Evolutionary conservation across 2,797 vertebrate species (phyloP).

Genomic region (Crypturellus tataupa): DNA sequence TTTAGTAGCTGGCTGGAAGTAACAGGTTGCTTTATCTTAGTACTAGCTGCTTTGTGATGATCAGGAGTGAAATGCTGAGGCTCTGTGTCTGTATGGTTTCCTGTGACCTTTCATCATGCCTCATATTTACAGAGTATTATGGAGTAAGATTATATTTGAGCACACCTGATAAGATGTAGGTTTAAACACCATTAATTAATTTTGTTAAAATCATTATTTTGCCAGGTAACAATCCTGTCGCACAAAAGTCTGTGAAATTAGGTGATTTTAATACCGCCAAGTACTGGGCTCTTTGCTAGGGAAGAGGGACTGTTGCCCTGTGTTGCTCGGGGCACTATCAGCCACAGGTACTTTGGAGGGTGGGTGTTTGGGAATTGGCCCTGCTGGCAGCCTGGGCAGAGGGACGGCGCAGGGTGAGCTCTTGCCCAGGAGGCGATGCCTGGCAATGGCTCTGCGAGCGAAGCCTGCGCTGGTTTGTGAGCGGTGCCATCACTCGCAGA

Average conservation of each 20-base stretch:
- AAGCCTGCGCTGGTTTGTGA: neutral
- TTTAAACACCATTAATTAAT: neutral
- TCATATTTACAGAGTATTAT: neutral
- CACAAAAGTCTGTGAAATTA: too few relatives aligned
- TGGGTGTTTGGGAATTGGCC: neutral
- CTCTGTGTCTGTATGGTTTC: neutral
- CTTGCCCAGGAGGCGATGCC: neutral
- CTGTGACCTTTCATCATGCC: neutral
- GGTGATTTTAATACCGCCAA: neutral
- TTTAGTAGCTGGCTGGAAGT: neutral
- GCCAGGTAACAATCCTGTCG: neutral
- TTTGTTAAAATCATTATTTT: neutral
- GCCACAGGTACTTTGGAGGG: neutral
- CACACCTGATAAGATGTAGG: neutral
- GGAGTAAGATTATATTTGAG: too few relatives aligned
- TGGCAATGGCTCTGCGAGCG: neutral
- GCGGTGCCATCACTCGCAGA: neutral
- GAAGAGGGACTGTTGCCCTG: fast-evolving
- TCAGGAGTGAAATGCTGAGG: neutral
- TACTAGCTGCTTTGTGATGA: neutral
- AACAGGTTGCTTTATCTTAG: neutral
- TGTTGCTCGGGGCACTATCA: neutral
- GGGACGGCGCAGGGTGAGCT: neutral
- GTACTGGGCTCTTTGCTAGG: neutral
- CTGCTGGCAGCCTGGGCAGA: neutral